Evolutionary conservation across 2,113 vertebrate genomes (phyloP), one percentile per base, ranked within the genome.

Genomic region (Fukomys damarensis): DNA sequence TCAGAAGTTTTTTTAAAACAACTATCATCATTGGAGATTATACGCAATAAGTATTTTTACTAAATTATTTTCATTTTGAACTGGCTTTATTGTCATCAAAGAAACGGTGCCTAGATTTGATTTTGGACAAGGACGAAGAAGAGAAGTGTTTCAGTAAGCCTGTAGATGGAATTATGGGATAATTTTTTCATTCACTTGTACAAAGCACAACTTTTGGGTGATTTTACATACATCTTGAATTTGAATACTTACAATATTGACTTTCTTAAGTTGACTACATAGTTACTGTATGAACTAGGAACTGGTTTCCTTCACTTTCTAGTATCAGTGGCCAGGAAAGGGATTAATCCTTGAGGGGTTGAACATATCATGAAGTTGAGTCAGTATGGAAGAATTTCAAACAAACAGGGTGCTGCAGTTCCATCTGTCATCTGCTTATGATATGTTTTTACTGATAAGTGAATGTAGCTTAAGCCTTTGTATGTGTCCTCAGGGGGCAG

Each of bases 371-470:
- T 82, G 77, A 93, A 97, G 96, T 93, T 97, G 94, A 97, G 93
- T 96, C 95, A 95, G 95, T 96, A 89, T 98, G 97, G 98, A 96
- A 98, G 94, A 97, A 97, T 97, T 97, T 96, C 97, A 97, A 95
- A 92, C 80, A 96, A 98, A 98, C 97, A 96, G 97, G 97, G 92
- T 98, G 98, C 98, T 98, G 97, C 97, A 96, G 94, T 97, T 97
- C 97, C 95, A 19, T 77, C 96, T 98, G 2, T 87, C 97, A 88
- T 82, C 84, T 93, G 96, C 95, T 97, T 91, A 41, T 95, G 98
- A 84, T 97, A 93, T 74, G 92, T 98, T 98, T 96, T 77, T 97
- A 93, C 92, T 96, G 96, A 91, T 96, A 92, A 97, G 95, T 97
- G 96, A 97, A 96, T 91, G 93, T 56, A 89, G 93, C 91, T 96